Percentiles rank a stretch among this genome's conserved stretches.
Evolutionary conservation across 37 sponge, comb jelly and placozoan genomes (phyloP).

Genomic region (Chondrilla cf. caribensis): DNA sequence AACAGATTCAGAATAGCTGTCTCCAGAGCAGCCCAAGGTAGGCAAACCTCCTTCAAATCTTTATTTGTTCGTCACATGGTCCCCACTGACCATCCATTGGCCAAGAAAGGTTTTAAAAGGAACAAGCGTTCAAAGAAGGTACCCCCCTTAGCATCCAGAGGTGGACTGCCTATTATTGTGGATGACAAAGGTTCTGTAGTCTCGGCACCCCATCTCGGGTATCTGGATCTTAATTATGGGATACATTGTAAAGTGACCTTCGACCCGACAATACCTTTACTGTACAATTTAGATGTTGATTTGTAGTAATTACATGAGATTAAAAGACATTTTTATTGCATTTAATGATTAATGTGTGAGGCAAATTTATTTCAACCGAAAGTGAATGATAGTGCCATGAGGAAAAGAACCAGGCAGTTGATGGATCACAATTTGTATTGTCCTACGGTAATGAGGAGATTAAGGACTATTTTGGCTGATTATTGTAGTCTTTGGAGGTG

Average conservation of each 20-base stretch:
- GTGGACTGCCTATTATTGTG: slow-evolving; percentile 55
- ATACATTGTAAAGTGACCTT: not conserved
- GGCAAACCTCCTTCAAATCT: too few relatives aligned
- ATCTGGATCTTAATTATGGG: slow-evolving; percentile 11
- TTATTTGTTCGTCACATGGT: slow-evolving; percentile 34
- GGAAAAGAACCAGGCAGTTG: too few relatives aligned
- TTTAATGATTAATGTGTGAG: too few relatives aligned
- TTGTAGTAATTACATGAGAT: too few relatives aligned
- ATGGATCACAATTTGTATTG: too few relatives aligned
- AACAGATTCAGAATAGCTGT: slow-evolving; percentile 37
- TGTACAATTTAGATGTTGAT: too few relatives aligned
- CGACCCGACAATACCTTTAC: not conserved
- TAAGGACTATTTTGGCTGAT: too few relatives aligned
- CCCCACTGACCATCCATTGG: slow-evolving; percentile 2
- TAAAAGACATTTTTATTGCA: too few relatives aligned
- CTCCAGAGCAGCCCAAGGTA: not conserved
- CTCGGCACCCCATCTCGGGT: not conserved
- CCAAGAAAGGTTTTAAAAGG: slow-evolving; percentile 36
- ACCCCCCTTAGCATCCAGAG: slow-evolving; percentile 34
- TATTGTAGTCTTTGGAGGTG: too few relatives aligned
- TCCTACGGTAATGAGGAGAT: too few relatives aligned
- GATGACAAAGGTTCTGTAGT: slow-evolving; percentile 1
- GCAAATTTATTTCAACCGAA: too few relatives aligned
- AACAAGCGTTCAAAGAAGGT: not conserved
- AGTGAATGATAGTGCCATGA: too few relatives aligned